Base-by-base conservation (phyloP, 2,113 vertebrate species). In the Platichthys flesus region DNA sequence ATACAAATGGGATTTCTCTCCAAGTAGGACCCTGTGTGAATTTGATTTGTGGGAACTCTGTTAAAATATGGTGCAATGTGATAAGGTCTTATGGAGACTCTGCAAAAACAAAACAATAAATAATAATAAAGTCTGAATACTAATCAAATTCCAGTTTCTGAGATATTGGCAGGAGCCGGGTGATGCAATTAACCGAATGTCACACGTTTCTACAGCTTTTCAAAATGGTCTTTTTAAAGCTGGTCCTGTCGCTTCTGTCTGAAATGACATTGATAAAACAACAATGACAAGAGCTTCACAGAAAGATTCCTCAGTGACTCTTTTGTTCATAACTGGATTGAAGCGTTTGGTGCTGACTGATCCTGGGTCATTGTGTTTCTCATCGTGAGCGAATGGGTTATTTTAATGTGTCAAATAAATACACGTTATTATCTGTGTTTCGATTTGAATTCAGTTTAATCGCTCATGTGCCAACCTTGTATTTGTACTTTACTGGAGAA, bases 1-100 rank as follows among this genome's bases (percentile, higher is more conserved):
- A 94, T 94, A 90, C 85, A 90, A 91, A 94, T 92, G 78, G 63
- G 71, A 73, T 54, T 65, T 49, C 66, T 84, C 79, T 79, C 35
- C 5, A 31, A 28, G 63, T 56, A 58, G 73, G 47, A 18, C 0
- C 47, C 12, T 67, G 49, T 73, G 64, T 56, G 80, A 91, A 85
- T 85, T 62, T 84, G 82, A 88, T 91, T 91, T 87, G 80, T 89
- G 67, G 49, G 59, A 67, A 79, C 62, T 57, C 67, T 37, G 20
- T 51, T 68, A 79, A 77, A 81, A 90, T 75, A 79, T 49, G 59
- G 64, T 64, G 58, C 42, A 58, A 65, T 76, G 58, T 80, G 85
- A 87, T 88, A 74, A 79, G 57, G 55, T 71, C 58, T 78, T 81
- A 56, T 73, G 85, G 78, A 82, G 71, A 71, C 57, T 64, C 68